These are phyloP conservation scores for Acanthurus tractus DNA, from an alignment of 2,797 vertebrate species.

Conservation along the genomic window DNA sequence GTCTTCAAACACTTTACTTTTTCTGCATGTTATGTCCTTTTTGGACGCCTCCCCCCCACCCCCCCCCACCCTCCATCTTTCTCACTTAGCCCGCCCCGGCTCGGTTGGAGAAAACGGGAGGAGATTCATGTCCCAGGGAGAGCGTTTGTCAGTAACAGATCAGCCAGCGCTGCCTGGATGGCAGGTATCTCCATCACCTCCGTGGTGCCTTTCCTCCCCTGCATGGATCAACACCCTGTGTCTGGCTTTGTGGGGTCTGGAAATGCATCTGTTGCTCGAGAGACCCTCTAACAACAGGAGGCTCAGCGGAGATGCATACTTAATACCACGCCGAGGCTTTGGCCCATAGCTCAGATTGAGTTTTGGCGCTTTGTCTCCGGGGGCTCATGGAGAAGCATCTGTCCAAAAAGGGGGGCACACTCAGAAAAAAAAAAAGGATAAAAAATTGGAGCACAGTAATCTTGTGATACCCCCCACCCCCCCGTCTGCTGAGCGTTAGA, in stretches of 20 bases:
- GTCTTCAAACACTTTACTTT: conserved; percentile 41
- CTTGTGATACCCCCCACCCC: too few relatives aligned
- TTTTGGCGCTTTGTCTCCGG: conserved; percentile 42
- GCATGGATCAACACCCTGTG: conserved; percentile 75
- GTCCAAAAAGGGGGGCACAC: neutral
- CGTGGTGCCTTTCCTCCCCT: conserved; percentile 66
- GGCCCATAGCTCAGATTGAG: conserved; percentile 49
- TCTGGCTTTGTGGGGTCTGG: conserved; percentile 70
- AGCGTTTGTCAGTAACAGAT: conserved; percentile 84
- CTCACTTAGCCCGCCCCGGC: conserved; percentile 44
- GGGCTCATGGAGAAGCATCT: conserved; percentile 31
- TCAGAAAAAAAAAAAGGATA: neutral
- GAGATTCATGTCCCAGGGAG: conserved; percentile 77
- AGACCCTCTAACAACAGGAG: conserved; percentile 62
- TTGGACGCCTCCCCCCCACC: conserved; percentile 11
- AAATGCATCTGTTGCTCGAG: conserved; percentile 66
- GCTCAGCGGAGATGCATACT: conserved; percentile 53
- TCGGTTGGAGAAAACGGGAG: conserved; percentile 61
- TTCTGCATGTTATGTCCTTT: conserved; percentile 50
- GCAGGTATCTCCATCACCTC: conserved; percentile 83
- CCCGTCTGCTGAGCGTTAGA: conserved; percentile 21
- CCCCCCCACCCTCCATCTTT: conserved; percentile 39
- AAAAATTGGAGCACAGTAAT: conserved; percentile 4
- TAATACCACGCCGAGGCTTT: conserved; percentile 55
- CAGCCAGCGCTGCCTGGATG: conserved; percentile 67